These are phyloP conservation scores for Zaprionus capensis DNA, from an alignment of 1,140 invertebrate genomes.

Conservation along the genomic window DNA sequence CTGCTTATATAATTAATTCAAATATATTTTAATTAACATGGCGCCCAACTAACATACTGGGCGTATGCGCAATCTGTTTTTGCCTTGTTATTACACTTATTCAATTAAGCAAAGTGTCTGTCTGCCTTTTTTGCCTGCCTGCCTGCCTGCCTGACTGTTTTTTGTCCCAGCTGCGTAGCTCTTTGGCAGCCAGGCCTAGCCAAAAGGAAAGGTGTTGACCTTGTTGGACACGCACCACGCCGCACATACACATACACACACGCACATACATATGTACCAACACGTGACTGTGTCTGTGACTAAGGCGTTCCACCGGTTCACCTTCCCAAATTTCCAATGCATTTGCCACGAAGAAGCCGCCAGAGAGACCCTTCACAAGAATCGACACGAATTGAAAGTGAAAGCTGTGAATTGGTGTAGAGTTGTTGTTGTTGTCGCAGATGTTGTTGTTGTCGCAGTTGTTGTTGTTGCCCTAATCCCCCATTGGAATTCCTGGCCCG, in stretches of 20 bases:
- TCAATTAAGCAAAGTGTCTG: conserved; percentile 62
- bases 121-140: conserved; percentile 5
- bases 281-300: conserved; percentile 34
- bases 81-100: conserved; percentile 57
- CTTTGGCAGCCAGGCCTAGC: conserved; percentile 27
- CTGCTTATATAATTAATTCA: conserved; percentile 70
- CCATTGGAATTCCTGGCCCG: conserved; percentile 31
- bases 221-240: conserved; percentile 61
- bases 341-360: conserved; percentile 26
- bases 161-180: background rate
- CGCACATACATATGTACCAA: conserved; percentile 34
- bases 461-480: conserved; percentile 26
- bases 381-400: conserved; percentile 52
- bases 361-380: conserved; percentile 60
- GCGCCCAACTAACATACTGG: conserved; percentile 43
- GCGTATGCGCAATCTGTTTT: conserved; percentile 67
- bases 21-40: conserved; percentile 79
- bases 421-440: background rate
- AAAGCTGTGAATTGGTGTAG: conserved; percentile 36
- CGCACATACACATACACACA: conserved; percentile 33
- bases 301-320: conserved; percentile 62
- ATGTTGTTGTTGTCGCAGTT: background rate
- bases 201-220: conserved; percentile 82
- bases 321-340: conserved; percentile 62
- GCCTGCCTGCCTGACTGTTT: background rate